Evolutionary conservation across 2,113 vertebrate genomes (phyloP).

Genomic region (Pterophyllum scalare): DNA sequence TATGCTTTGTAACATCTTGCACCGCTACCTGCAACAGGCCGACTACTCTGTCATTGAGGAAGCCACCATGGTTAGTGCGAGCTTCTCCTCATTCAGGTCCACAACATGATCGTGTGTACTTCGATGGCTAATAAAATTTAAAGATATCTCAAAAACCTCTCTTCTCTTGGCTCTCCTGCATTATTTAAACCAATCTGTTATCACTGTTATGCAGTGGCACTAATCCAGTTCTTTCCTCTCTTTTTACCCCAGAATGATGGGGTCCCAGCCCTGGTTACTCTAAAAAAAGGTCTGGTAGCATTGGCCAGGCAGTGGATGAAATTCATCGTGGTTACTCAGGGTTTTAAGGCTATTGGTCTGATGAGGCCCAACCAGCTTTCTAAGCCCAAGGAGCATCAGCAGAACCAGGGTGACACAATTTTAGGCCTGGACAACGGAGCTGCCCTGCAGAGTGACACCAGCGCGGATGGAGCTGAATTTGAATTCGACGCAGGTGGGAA

Average conservation of each 20-base stretch:
- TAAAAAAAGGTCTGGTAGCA: constrained; percentile 97
- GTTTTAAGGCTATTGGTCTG: constrained; percentile 94
- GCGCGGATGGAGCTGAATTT: constrained; percentile 96
- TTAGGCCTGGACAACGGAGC: constrained; percentile 88
- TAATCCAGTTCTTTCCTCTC: constrained; percentile 11
- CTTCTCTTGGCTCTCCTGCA: not conserved
- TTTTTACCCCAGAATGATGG: constrained; percentile 87
- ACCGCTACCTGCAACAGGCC: constrained; percentile 96
- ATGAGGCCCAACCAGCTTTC: constrained; percentile 88
- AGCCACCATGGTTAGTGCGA: constrained; percentile 90
- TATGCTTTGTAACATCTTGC: constrained; percentile 95
- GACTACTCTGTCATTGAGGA: constrained; percentile 95
- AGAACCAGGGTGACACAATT: constrained; percentile 77
- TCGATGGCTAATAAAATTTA: not conserved
- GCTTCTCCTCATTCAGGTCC: not conserved
- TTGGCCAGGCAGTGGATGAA: constrained; percentile 99
- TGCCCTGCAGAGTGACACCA: constrained; percentile 95
- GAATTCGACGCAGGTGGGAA: constrained; percentile 95
- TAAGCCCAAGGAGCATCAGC: constrained; percentile 81
- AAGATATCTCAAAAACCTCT: not conserved
- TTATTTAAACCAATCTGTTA: not conserved
- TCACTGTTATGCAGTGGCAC: not conserved
- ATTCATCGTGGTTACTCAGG: constrained; percentile 97
- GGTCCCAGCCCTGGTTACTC: constrained; percentile 94
- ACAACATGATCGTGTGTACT: not conserved